Conservation (phyloP, 2,113 vertebrate genomes). For the Proterorhinus semilunaris region DNA sequence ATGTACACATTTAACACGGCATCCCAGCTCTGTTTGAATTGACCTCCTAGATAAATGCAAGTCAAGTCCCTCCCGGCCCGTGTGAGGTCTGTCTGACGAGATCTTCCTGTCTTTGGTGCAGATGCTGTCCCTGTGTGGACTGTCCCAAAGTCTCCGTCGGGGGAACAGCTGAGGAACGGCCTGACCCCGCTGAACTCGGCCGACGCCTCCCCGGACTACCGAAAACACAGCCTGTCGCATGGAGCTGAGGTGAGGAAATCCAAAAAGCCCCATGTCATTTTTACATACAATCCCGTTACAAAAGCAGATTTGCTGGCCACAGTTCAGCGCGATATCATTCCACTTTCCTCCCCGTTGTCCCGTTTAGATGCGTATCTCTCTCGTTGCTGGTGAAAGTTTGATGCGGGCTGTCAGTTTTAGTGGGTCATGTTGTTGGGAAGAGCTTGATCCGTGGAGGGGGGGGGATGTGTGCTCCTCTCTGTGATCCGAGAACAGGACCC, state of each 20-base stretch:
- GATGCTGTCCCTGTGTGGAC: slow-evolving; percentile 90
- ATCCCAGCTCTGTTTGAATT: not conserved
- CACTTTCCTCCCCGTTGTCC: slow-evolving; percentile 1
- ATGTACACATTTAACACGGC: not conserved
- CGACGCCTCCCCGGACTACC: slow-evolving; percentile 80
- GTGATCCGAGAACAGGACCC: slow-evolving; percentile 15
- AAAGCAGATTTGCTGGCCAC: too few species aligned
- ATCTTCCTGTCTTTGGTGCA: slow-evolving; percentile 70
- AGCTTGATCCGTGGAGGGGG: slow-evolving; percentile 19
- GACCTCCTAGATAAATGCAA: not conserved
- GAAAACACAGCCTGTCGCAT: slow-evolving; percentile 68
- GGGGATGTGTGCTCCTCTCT: slow-evolving; percentile 6
- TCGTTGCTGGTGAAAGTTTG: slow-evolving; percentile 43
- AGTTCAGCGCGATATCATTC: not conserved
- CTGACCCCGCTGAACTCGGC: slow-evolving; percentile 81
- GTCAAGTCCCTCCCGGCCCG: not conserved
- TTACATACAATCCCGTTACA: too few species aligned
- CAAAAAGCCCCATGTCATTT: too few species aligned
- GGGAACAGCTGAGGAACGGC: slow-evolving; percentile 86
- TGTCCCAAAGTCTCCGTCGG: slow-evolving; percentile 86
- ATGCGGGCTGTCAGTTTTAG: slow-evolving; percentile 54
- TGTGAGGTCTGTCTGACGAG: not conserved
- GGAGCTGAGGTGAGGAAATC: slow-evolving; percentile 81
- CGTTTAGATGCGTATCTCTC: not conserved
- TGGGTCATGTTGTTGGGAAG: slow-evolving; percentile 50